Evolutionary conservation across 2,888 invertebrate species (phyloP).

Genomic region (Oxytorus armatus): DNA sequence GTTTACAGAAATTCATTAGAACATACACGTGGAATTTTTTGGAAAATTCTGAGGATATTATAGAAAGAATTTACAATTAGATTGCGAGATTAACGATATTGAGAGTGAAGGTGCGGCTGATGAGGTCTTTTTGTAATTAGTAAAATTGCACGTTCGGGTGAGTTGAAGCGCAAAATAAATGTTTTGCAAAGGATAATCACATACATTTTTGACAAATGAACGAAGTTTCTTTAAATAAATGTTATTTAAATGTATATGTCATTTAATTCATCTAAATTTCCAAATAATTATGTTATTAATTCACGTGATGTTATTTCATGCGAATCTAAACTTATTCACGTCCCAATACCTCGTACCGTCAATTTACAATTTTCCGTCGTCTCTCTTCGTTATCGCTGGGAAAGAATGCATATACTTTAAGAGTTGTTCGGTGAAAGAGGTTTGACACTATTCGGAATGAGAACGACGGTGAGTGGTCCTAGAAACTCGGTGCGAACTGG

Average conservation of each 20-base stretch:
- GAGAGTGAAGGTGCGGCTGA: not conserved
- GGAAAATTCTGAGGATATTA: not conserved
- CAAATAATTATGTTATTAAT: not conserved
- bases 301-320: not conserved
- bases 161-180: too few species aligned
- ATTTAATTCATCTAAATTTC: not conserved
- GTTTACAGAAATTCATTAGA: not conserved
- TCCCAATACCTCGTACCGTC: not conserved
- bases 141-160: not conserved
- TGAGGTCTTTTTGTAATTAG: not conserved
- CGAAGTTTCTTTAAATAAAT: not conserved
- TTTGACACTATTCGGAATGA: conserved; percentile 32
- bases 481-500: conserved; percentile 37
- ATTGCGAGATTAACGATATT: not conserved
- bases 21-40: too few species aligned
- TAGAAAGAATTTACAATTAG: not conserved
- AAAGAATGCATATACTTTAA: conserved; percentile 10
- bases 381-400: conserved; percentile 4
- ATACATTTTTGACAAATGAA: too few species aligned
- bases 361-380: conserved; percentile 2
- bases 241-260: not conserved
- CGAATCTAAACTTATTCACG: not conserved
- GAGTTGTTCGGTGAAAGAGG: conserved; percentile 24
- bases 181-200: too few species aligned
- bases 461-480: conserved; percentile 14